phyloP scores from a whole-genome alignment of 2,888 invertebrate species.

The Steromphala cineraria region DNA sequence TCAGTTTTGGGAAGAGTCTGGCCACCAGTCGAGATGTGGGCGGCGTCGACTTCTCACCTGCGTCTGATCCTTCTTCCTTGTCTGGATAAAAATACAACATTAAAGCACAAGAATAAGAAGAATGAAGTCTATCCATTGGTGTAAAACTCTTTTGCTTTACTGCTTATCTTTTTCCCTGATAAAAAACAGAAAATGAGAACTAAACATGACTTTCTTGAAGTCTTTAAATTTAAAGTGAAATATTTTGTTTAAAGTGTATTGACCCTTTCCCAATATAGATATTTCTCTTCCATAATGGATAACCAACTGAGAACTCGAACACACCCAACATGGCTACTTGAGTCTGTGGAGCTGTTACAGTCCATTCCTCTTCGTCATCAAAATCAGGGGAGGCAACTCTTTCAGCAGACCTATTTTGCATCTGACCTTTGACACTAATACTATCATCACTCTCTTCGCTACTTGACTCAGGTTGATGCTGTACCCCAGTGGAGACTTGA shows the following conservation, averaged over 20 bases:
- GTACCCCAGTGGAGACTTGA: neutral
- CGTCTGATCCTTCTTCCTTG: neutral
- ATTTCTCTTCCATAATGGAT: no score
- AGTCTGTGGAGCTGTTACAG: constrained; percentile 28
- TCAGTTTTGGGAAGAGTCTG: constrained; percentile 71
- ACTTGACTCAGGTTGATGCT: neutral
- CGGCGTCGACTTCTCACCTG: constrained; percentile 44
- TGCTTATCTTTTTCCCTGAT: no score
- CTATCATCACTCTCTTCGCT: neutral
- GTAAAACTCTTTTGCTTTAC: no score
- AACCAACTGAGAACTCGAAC: no score
- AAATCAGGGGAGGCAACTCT: constrained; percentile 50
- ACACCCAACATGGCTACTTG: neutral
- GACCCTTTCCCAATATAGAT: no score
- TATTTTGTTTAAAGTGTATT: no score
- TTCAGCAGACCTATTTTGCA: constrained; percentile 31
- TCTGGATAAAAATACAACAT: no score
- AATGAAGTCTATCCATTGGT: no score
- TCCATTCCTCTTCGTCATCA: constrained; percentile 66
- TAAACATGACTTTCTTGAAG: no score
- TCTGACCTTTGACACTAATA: constrained; percentile 23
- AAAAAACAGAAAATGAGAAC: no score
- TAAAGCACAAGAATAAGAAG: no score
- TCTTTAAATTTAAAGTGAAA: no score
- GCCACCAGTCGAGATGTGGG: constrained; percentile 71